These are phyloP conservation scores for Hetaerina titia DNA, from an alignment of 2,888 invertebrate genomes.

Conservation along the genomic window DNA sequence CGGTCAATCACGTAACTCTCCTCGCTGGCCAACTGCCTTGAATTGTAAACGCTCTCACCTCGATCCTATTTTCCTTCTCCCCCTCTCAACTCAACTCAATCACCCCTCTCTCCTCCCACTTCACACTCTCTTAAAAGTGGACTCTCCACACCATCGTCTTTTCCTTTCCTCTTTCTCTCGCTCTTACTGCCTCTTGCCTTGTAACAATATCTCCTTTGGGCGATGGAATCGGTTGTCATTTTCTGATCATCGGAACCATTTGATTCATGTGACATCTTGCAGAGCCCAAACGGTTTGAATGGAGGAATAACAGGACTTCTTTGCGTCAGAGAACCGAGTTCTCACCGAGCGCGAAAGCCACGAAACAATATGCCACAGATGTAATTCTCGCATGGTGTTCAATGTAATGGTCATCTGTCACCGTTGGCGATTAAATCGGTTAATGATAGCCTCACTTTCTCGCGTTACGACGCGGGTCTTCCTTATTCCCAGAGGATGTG, in stretches of 20 bases:
- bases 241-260: conserved; percentile 45
- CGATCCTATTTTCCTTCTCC: background rate
- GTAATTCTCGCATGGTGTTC: background rate
- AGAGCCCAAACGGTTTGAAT: background rate
- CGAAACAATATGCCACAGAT: conserved; percentile 2
- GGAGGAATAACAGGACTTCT: background rate
- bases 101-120: background rate
- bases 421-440: background rate
- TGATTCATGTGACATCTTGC: conserved; percentile 34
- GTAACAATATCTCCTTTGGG: conserved; percentile 39
- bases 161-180: background rate
- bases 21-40: conserved; percentile 22
- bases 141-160: background rate
- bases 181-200: background rate
- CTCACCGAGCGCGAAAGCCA: background rate
- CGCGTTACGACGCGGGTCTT: background rate
- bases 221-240: conserved; percentile 60
- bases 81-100: background rate
- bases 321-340: background rate
- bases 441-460: conserved; percentile 18
- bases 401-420: background rate
- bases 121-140: background rate
- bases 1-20: conserved; percentile 59
- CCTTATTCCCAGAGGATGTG: conserved; percentile 18
- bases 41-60: background rate